Evolutionary conservation across 92 coral and sea anemone genomes (phyloP).

Genomic region (Phenganax marumi): DNA sequence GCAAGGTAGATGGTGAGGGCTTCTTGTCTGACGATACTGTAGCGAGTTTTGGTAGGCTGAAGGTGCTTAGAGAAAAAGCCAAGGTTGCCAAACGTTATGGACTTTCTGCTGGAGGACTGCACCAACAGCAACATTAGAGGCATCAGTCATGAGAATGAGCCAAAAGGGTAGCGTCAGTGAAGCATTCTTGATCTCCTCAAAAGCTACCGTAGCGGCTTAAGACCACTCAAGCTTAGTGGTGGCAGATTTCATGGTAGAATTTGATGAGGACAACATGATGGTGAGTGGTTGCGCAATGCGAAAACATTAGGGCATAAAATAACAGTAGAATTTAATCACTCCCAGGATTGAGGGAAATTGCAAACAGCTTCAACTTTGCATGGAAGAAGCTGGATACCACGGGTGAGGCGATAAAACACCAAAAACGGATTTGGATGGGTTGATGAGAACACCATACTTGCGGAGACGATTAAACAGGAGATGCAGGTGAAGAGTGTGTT

Average conservation of each 20-base stretch:
- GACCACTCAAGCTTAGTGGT: too few relatives aligned
- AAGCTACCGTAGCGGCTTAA: neutral
- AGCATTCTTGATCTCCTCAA: constrained; percentile 2
- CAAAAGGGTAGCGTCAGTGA: constrained; percentile 5
- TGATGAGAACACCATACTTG: constrained; percentile 24
- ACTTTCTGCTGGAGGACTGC: constrained; percentile 22
- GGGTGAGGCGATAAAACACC: neutral
- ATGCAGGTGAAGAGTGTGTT: constrained; percentile 28
- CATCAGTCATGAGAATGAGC: too few relatives aligned
- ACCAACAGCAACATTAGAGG: constrained; percentile 18
- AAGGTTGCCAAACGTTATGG: constrained; percentile 20
- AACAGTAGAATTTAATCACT: constrained; percentile 17
- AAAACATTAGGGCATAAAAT: constrained; percentile 26
- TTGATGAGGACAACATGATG: neutral
- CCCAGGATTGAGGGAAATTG: constrained; percentile 25
- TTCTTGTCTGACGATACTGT: constrained; percentile 31
- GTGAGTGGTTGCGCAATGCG: constrained; percentile 10
- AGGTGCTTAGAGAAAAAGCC: constrained; percentile 34
- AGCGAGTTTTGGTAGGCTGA: constrained; percentile 17
- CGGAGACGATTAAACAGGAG: constrained; percentile 3
- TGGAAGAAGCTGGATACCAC: constrained; percentile 2
- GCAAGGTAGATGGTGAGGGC: constrained; percentile 5
- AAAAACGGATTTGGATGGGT: constrained; percentile 19
- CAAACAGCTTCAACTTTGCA: constrained; percentile 22
- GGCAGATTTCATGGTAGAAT: neutral